Percentiles rank a stretch among this genome's conserved stretches.
These are phyloP conservation scores for Uropetala carovei DNA, from an alignment of 2,888 invertebrate genomes.

Conservation along the genomic window DNA sequence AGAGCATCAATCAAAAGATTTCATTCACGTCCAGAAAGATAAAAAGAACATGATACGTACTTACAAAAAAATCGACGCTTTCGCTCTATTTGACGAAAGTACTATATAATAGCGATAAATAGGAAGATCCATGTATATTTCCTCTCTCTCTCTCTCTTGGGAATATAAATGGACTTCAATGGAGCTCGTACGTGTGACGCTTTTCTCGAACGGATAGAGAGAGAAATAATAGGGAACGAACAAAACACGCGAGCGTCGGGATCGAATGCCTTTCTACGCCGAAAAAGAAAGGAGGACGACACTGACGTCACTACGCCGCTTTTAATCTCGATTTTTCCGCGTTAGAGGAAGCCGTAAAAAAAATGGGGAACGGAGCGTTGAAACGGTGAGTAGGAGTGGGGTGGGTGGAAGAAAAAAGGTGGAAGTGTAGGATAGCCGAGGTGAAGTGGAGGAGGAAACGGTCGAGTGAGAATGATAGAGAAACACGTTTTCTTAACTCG, in stretches of 20 bases:
- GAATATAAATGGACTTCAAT: neutral
- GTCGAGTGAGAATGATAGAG: no score
- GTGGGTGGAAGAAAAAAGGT: no score
- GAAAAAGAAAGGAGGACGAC: neutral
- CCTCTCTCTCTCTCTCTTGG: neutral
- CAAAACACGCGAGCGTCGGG: constrained; percentile 3
- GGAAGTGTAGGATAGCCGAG: no score
- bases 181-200: constrained; percentile 2
- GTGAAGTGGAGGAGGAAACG: no score
- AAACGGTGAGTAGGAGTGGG: no score
- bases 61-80: neutral
- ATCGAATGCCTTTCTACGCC: neutral
- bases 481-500: no score
- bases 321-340: neutral
- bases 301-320: neutral
- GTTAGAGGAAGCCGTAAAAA: neutral
- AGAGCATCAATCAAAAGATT: neutral
- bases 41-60: neutral
- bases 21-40: neutral
- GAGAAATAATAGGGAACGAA: neutral
- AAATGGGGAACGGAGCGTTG: neutral
- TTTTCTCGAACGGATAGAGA: neutral
- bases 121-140: no score
- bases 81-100: neutral
- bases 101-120: neutral